Percentiles rank a stretch among this genome's conserved stretches.
Evolutionary conservation across 1,140 invertebrate species (phyloP).

Genomic region (Papilio polyxenes): DNA sequence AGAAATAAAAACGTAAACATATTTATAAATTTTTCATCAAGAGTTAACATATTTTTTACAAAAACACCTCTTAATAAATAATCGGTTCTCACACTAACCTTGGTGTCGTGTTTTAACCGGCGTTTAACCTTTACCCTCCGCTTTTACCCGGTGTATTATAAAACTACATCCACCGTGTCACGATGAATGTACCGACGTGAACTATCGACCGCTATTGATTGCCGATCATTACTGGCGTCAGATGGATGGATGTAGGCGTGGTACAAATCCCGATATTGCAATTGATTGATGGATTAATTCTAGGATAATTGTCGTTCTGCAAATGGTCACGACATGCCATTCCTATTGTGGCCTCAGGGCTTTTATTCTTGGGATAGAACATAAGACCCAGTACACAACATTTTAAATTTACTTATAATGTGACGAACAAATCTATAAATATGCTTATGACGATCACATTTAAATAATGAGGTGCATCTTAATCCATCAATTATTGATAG

Average conservation of each 20-base stretch:
- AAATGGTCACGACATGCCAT: conserved; percentile 65
- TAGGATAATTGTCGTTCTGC: conserved; percentile 63
- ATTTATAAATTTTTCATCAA: neutral
- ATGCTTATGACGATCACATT: no score
- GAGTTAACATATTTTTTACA: neutral
- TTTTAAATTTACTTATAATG: neutral
- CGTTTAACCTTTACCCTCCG: conserved; percentile 23
- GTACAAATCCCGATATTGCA: conserved; percentile 59
- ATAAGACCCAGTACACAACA: neutral
- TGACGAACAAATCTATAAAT: neutral
- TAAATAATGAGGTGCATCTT: no score
- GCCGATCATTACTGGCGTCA: conserved; percentile 54
- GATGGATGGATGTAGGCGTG: conserved; percentile 57
- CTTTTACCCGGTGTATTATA: conserved; percentile 6
- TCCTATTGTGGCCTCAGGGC: conserved; percentile 47
- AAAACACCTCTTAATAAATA: conserved; percentile 23
- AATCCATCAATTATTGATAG: neutral
- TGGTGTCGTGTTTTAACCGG: conserved; percentile 31
- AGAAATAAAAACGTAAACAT: neutral
- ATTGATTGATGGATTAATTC: conserved; percentile 74
- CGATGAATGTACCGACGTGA: conserved; percentile 47
- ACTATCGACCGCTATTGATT: conserved; percentile 65
- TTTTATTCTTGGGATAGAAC: conserved; percentile 39
- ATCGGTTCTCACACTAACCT: conserved; percentile 24
- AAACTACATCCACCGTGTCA: conserved; percentile 22